These are phyloP conservation scores for Eutrigla gurnardus DNA, from an alignment of 2,797 vertebrate genomes.

Conservation along the genomic window DNA sequence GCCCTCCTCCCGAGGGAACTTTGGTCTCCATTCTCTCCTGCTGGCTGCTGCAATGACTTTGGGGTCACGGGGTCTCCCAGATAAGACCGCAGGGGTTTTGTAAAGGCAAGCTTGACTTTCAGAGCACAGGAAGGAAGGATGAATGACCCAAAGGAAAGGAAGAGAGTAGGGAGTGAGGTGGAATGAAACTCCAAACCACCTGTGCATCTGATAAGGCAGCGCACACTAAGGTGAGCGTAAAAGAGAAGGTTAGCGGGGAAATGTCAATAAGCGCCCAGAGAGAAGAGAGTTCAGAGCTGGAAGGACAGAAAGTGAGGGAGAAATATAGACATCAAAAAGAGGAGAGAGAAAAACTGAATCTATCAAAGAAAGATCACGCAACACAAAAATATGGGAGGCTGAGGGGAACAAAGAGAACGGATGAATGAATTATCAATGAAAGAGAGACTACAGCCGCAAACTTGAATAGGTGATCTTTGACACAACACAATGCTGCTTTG, in stretches of 20 bases:
- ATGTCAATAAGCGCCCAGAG: slow-evolving; percentile 83
- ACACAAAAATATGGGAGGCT: slow-evolving; percentile 51
- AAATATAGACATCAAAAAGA: slow-evolving; percentile 25
- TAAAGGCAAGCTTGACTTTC: slow-evolving; percentile 91
- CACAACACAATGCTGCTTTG: slow-evolving; percentile 74
- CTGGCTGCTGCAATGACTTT: slow-evolving; percentile 68
- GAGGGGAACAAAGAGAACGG: slow-evolving; percentile 54
- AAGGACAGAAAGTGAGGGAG: slow-evolving; percentile 49
- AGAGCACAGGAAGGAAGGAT: slow-evolving; percentile 89
- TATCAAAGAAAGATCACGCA: slow-evolving; percentile 63
- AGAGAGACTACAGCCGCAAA: slow-evolving; percentile 59
- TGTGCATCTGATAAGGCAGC: slow-evolving; percentile 89
- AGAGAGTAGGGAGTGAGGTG: slow-evolving; percentile 82
- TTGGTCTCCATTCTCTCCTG: slow-evolving; percentile 69
- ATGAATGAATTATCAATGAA: slow-evolving; percentile 76
- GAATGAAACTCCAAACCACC: slow-evolving; percentile 89
- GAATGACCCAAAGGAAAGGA: slow-evolving; percentile 85
- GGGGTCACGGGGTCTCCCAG: slow-evolving; percentile 88
- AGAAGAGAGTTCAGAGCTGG: slow-evolving; percentile 59
- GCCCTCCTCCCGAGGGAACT: slow-evolving; percentile 61
- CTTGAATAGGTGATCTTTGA: slow-evolving; percentile 78
- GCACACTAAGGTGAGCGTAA: slow-evolving; percentile 85
- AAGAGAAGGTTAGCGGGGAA: slow-evolving; percentile 82
- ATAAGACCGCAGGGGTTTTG: slow-evolving; percentile 89
- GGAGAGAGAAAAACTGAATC: slow-evolving; percentile 49